Base-by-base conservation (phyloP, 2,888 invertebrate species). In the Pterostichus niger region DNA sequence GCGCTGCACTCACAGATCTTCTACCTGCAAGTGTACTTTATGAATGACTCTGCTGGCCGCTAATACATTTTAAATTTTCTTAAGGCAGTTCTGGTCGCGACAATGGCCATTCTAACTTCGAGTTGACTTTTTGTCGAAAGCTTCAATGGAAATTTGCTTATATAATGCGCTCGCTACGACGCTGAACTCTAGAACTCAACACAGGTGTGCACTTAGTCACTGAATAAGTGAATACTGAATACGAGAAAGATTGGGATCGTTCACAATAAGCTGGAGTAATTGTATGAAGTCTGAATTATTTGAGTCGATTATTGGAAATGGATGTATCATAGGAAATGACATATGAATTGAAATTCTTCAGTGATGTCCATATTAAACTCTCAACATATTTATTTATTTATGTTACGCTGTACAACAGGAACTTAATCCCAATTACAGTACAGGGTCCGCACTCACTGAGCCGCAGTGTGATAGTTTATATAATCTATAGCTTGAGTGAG, bases 61-160 rank as follows among this genome's bases (percentile, higher is more conserved):
- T 78, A 78, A 78, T 78, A 78, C 78, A 56, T 78, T 78, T 78
- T 78, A 78, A 78, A 78, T 78, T 75, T 78, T 61, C 35, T 78
- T 78, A 31, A 24, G 46, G 11, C 44, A 9, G 61, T 33, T 9
- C 15, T 44, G 44, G 61, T 15, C 9, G 68, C 68, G 68, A 78
- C 78, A 78, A 78, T 24, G 61, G 61, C 35, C 46, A 61, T 78
- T 78, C 61, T 78, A 9, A 0, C 17, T 17, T 75, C 59, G 46
- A 78, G 78, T 78, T 78, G 78, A 78, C 78, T 78, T 77, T n/a
- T 78, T 78, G 78, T 78, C 44, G 61, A 78, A 78, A 46, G 7
- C 10, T 56, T 78, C 56, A 78, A 78, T 78, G 46, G 56, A 78
- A 40, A 44, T 71, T 71, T 71, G 68, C 68, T 71, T 71, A 44